These are phyloP conservation scores for Cephalotes varians DNA, from an alignment of 2,888 invertebrate genomes.

Conservation along the genomic window DNA sequence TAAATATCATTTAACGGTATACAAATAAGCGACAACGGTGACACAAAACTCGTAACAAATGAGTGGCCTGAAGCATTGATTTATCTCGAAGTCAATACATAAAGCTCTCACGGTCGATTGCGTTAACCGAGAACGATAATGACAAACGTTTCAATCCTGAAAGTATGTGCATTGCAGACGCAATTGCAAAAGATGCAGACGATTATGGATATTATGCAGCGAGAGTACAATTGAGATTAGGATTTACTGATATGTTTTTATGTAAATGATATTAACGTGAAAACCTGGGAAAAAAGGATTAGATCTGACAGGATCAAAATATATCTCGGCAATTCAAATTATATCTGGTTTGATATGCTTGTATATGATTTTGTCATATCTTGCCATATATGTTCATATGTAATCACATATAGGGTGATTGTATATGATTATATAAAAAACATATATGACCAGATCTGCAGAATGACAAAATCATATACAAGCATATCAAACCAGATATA, in stretches of 20 bases:
- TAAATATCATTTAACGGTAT: not conserved
- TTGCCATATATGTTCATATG: too few species aligned
- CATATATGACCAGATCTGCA: too few species aligned
- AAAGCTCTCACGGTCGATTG: not conserved
- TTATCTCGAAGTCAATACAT: constrained; percentile 2
- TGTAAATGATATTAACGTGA: constrained; percentile 48
- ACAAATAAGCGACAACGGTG: not conserved
- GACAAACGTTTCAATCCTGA: not conserved
- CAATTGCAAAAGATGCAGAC: constrained; percentile 45
- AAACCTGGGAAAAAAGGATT: too few species aligned
- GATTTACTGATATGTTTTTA: constrained; percentile 50
- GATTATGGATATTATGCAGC: constrained; percentile 42
- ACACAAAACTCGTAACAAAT: not conserved
- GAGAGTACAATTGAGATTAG: constrained; percentile 55
- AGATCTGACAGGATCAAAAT: too few species aligned
- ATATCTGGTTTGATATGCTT: too few species aligned
- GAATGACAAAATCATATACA: too few species aligned
- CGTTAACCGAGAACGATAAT: constrained; percentile 20
- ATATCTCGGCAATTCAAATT: too few species aligned
- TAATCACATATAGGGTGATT: too few species aligned
- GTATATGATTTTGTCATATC: too few species aligned
- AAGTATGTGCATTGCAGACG: not conserved
- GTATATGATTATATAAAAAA: too few species aligned
- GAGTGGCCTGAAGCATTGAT: not conserved
- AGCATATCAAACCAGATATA: too few species aligned